A percentile compares a stretch with the other conserved stretches of the same genome.
These are phyloP conservation scores for Branchipolynoe longqiensis DNA, from an alignment of 2,888 invertebrate genomes.

Conservation along the genomic window DNA sequence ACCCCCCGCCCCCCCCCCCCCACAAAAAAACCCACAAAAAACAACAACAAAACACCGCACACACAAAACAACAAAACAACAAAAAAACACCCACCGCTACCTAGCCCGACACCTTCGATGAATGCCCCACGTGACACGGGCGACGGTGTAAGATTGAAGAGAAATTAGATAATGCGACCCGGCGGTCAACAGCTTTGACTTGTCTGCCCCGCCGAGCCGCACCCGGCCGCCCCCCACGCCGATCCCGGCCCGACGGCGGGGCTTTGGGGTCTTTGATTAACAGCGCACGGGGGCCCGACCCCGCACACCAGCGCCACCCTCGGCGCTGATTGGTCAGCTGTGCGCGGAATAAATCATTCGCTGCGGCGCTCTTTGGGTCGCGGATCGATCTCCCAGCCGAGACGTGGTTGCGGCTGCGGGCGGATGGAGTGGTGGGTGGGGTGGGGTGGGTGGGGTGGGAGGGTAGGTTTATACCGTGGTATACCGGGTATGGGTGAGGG, in stretches of 20 bases:
- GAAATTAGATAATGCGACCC: constrained; percentile 33
- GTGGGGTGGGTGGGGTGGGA: background rate
- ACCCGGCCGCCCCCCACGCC: background rate
- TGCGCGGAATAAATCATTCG: constrained; percentile 50
- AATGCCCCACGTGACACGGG: too few relatives aligned
- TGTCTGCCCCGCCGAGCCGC: background rate
- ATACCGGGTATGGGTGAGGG: too few relatives aligned
- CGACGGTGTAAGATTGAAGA: constrained; percentile 15
- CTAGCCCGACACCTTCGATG: too few relatives aligned
- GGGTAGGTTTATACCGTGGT: too few relatives aligned
- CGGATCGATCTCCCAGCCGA: constrained; percentile 27
- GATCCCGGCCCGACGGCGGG: constrained; percentile 16
- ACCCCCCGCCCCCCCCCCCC: too few relatives aligned
- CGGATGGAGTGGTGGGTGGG: background rate
- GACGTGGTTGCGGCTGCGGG: background rate
- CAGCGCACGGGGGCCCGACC: constrained; percentile 46
- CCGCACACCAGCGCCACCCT: constrained; percentile 48
- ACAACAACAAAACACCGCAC: too few relatives aligned
- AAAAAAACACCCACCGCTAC: too few relatives aligned
- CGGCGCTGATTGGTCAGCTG: constrained; percentile 51
- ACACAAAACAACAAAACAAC: too few relatives aligned
- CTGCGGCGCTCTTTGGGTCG: constrained; percentile 29
- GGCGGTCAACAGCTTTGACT: constrained; percentile 52
- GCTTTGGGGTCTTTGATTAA: constrained; percentile 48
- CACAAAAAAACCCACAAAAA: too few relatives aligned